Evolutionary conservation across 1,140 invertebrate species (phyloP).

Genomic region (Eurosta solidaginis): DNA sequence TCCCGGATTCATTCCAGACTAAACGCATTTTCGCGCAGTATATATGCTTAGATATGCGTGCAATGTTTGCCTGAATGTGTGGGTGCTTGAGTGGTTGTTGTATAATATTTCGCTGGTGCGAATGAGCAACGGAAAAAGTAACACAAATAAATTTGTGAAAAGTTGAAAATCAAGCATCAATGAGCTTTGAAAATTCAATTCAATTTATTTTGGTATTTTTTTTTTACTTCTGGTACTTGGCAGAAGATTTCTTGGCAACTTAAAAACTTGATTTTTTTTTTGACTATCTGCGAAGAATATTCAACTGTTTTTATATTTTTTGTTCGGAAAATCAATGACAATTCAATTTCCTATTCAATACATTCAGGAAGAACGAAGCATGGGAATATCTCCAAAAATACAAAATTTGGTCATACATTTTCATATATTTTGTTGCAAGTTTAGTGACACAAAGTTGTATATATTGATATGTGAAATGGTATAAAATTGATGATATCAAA

Average conservation of each 20-base stretch:
- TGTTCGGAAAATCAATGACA: not conserved
- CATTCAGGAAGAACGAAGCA: not conserved
- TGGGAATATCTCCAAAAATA: not conserved
- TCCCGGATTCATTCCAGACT: too few relatives aligned
- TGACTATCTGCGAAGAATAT: not conserved
- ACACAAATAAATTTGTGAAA: conserved; percentile 11
- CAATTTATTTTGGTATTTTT: not conserved
- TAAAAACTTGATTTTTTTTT: not conserved
- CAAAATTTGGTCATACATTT: not conserved
- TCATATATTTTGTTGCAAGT: not conserved
- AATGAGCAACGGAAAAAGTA: not conserved
- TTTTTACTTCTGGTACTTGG: not conserved
- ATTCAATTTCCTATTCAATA: not conserved
- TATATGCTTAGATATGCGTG: not conserved
- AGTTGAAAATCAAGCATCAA: conserved; percentile 3
- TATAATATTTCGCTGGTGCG: not conserved
- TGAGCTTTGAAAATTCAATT: not conserved
- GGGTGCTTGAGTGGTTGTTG: not conserved
- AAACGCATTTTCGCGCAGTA: too few relatives aligned
- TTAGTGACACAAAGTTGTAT: not conserved
- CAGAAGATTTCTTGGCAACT: not conserved
- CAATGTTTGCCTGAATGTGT: not conserved
- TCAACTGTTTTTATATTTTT: not conserved
- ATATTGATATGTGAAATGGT: too few relatives aligned
- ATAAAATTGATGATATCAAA: too few relatives aligned